Evolutionary conservation across 2,888 invertebrate species (phyloP).

Genomic region (Ophion slaviceki): DNA sequence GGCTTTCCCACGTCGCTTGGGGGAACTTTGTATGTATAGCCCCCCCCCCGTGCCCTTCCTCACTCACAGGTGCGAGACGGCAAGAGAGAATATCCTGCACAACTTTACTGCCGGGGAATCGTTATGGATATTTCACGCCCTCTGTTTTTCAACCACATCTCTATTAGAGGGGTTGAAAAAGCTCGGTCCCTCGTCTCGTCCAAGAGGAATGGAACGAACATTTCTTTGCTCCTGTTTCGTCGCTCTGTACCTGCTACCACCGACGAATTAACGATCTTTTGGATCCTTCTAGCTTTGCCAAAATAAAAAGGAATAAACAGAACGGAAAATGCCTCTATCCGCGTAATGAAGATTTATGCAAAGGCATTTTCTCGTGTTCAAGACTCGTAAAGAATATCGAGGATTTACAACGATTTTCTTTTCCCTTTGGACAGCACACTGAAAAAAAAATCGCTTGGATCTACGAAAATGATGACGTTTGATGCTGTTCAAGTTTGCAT

Average conservation of each 20-base stretch:
- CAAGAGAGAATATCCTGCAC: slow-evolving; percentile 1
- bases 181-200: neutral
- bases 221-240: slow-evolving; percentile 54
- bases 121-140: slow-evolving; percentile 60
- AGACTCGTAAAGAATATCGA: too few relatives aligned
- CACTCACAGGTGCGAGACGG: neutral
- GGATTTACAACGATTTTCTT: too few relatives aligned
- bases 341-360: neutral
- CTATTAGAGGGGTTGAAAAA: slow-evolving; percentile 31
- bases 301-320: neutral
- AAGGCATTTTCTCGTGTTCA: neutral
- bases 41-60: neutral
- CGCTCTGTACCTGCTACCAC: slow-evolving; percentile 28
- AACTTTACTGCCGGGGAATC: slow-evolving; percentile 60
- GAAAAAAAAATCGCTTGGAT: too few relatives aligned
- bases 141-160: slow-evolving; percentile 37
- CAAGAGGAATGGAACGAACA: slow-evolving; percentile 31
- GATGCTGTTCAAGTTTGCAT: too few relatives aligned
- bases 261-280: slow-evolving; percentile 50
- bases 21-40: slow-evolving; percentile 3
- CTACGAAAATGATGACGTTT: too few relatives aligned
- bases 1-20: slow-evolving; percentile 55
- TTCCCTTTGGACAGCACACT: too few relatives aligned
- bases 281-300: neutral
- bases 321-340: slow-evolving; percentile 13